Percentiles rank a stretch among this genome's conserved stretches.
Evolutionary conservation across 2,113 vertebrate species (phyloP).

Genomic region (Laticauda laticaudata): DNA sequence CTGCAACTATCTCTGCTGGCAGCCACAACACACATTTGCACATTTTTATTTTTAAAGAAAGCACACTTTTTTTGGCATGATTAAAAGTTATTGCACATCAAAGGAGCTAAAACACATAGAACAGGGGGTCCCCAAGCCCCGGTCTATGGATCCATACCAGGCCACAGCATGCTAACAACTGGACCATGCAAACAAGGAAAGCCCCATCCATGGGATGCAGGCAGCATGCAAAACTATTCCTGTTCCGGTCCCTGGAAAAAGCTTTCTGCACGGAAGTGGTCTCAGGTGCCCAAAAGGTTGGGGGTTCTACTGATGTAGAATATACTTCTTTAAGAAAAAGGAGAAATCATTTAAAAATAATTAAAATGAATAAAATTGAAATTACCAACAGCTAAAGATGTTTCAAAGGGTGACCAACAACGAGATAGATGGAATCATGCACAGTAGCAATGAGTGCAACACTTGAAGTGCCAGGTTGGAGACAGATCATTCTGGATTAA

Average conservation of each 20-base stretch:
- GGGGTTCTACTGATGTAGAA: neutral
- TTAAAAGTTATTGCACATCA: neutral
- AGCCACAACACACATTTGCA: neutral
- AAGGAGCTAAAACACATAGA: neutral
- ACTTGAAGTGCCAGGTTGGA: neutral
- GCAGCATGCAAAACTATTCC: too few species aligned
- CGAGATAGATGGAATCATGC: neutral
- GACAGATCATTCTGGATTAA: neutral
- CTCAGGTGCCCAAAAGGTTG: neutral
- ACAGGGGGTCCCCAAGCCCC: too few species aligned
- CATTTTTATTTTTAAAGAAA: neutral
- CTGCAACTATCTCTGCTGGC: too few species aligned
- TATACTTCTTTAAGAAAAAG: neutral
- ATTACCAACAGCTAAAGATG: neutral
- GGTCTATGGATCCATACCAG: too few species aligned
- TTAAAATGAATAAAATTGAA: neutral
- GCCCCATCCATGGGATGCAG: too few species aligned
- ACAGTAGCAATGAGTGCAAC: neutral
- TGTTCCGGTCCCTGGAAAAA: neutral
- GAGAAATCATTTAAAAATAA: neutral
- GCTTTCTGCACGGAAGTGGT: neutral
- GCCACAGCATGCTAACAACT: too few species aligned
- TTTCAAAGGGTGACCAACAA: neutral
- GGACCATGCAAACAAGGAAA: too few species aligned
- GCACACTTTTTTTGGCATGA: neutral